Evolutionary conservation across 2,797 vertebrate species (phyloP).

Genomic region (Sciurus vulgaris): DNA sequence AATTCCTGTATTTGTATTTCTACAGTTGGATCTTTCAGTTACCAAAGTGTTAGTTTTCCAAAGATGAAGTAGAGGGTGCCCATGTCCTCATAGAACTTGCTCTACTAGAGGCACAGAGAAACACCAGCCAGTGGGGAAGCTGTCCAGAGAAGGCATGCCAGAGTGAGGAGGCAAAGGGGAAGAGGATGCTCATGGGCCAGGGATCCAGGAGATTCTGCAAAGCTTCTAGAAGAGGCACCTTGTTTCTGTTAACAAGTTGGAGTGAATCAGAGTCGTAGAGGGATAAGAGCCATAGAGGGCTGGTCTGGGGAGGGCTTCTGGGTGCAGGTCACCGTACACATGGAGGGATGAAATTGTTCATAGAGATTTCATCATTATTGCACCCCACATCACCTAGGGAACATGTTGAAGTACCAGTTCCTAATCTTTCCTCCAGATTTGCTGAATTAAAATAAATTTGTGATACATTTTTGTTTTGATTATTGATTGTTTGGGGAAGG

Average conservation of each 20-base stretch:
- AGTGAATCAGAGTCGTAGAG: not conserved
- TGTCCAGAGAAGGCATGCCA: not conserved
- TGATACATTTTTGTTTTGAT: constrained; percentile 29
- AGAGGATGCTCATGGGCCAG: fast-evolving
- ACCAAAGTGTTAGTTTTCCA: not conserved
- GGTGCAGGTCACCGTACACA: not conserved
- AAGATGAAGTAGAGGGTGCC: not conserved
- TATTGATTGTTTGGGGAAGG: not conserved
- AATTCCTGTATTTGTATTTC: not conserved
- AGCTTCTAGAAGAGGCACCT: not conserved
- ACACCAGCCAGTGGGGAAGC: fast-evolving
- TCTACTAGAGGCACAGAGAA: not conserved
- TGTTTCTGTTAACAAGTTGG: not conserved
- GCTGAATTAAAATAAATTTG: not conserved
- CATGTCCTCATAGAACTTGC: not conserved
- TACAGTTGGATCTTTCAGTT: not conserved
- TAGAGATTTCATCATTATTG: not conserved
- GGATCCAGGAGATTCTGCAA: not conserved
- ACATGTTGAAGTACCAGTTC: not conserved
- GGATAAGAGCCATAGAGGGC: not conserved
- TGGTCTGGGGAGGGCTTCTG: not conserved
- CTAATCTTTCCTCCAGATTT: not conserved
- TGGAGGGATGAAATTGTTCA: not conserved
- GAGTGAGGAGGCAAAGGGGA: not conserved
- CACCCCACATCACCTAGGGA: not conserved